Conservation (phyloP, 1,140 invertebrate genomes). For the Pogonomyrmex barbatus region DNA sequence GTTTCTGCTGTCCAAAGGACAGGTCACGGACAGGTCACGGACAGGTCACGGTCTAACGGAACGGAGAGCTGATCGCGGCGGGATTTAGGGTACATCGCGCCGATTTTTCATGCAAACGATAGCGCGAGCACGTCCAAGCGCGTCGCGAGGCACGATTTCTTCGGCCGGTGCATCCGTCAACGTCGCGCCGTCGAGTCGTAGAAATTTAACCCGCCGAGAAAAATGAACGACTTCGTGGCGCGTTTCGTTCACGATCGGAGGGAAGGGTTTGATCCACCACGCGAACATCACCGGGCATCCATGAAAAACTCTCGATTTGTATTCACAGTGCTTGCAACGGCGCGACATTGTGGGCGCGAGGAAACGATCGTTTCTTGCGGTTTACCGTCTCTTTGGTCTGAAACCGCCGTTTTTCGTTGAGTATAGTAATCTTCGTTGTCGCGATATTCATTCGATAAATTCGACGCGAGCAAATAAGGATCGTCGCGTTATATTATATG, state of each 20-base stretch:
- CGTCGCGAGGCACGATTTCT: conserved; percentile 80
- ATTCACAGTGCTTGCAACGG: conserved; percentile 76
- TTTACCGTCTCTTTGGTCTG: conserved; percentile 16
- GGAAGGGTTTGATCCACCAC: conserved; percentile 46
- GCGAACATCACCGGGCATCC: conserved; percentile 63
- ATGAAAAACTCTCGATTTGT: conserved; percentile 82
- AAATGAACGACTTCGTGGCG: conserved; percentile 75
- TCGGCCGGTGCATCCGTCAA: conserved; percentile 84
- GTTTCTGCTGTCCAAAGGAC: conserved; percentile 5
- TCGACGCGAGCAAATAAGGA: background rate
- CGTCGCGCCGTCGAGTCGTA: conserved; percentile 81
- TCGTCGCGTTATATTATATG: background rate
- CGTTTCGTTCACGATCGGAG: conserved; percentile 63
- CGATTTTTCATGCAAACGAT: conserved; percentile 78
- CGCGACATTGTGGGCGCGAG: conserved; percentile 74
- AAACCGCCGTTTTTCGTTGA: background rate
- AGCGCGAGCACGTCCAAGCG: conserved; percentile 64
- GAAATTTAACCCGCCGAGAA: conserved; percentile 83
- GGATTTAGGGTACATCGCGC: conserved; percentile 68
- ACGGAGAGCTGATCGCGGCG: conserved; percentile 21
- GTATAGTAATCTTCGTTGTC: conserved; percentile 13
- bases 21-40: background rate
- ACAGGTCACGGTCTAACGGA: conserved; percentile 22
- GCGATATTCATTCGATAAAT: background rate
- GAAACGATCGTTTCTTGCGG: conserved; percentile 76